phyloP scores from a whole-genome alignment of 2,113 vertebrate genomes.

The Scartelaos histophorus region DNA sequence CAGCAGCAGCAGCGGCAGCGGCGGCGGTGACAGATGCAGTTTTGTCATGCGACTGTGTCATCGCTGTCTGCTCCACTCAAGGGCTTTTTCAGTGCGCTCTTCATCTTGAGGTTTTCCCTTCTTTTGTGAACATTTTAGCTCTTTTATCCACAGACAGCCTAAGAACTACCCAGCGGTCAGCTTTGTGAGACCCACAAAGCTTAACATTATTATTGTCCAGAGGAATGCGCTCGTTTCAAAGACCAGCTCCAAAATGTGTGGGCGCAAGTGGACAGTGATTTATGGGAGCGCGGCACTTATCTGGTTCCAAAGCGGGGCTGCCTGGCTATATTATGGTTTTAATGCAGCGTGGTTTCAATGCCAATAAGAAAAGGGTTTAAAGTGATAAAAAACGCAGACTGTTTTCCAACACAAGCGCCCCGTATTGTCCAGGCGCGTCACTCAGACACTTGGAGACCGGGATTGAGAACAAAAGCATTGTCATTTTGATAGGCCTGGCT shows the following conservation, averaged over 20 bases:
- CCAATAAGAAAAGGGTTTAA: constrained; percentile 24
- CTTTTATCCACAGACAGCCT: constrained; percentile 49
- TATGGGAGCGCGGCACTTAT: constrained; percentile 31
- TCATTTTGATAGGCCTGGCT: constrained; percentile 17
- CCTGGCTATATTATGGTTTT: constrained; percentile 9
- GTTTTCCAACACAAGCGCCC: constrained; percentile 14
- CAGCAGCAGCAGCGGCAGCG: constrained; percentile 11
- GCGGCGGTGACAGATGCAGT: constrained; percentile 39
- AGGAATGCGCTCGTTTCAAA: constrained; percentile 57
- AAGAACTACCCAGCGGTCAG: constrained; percentile 54
- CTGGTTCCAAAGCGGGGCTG: constrained; percentile 2
- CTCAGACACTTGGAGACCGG: constrained; percentile 22
- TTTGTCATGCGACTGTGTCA: constrained; percentile 56
- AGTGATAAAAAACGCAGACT: constrained; percentile 22
- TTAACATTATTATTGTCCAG: constrained; percentile 57
- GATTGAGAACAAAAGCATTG: constrained; percentile 21
- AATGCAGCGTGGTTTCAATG: constrained; percentile 46
- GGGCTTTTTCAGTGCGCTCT: constrained; percentile 43
- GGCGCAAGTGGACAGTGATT: constrained; percentile 43
- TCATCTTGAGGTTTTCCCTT: constrained; percentile 41
- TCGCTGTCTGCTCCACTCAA: constrained; percentile 32
- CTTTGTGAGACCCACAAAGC: constrained; percentile 51
- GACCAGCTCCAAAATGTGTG: constrained; percentile 28
- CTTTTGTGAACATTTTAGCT: constrained; percentile 48
- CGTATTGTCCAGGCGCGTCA: constrained; percentile 23